Evolutionary conservation across 2,797 vertebrate species (phyloP), one percentile per base, ranked within the genome.

Genomic region (Sebastes steindachneri): DNA sequence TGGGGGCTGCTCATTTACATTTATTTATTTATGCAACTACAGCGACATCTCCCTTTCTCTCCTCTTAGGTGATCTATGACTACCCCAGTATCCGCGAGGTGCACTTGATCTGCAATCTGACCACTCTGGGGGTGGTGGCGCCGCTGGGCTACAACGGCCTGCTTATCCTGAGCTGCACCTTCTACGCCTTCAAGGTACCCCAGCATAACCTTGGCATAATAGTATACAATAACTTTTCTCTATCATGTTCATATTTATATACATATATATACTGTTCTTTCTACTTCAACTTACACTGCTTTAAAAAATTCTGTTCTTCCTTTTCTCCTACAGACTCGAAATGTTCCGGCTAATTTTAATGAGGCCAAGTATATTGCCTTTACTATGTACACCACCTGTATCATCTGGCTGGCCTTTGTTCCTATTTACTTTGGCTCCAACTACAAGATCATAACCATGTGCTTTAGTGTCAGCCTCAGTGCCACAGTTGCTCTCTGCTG

Each of bases 381-480:
- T 82, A 99, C 99, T 60, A 99, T 99, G 99, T 99, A 99, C 59
- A 99, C 99, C 88, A 99, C 99, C 80, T 99, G 99, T 85, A 99
- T 99, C 87, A 99, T 99, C 88, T 99, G 99, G 99, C 94, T 99
- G 92, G 99, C 99, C 84, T 99, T 99, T 64, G 98, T 99, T 89
- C 99, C 99, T n/a, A 99, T 99, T 93, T 99, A 99, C 95, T 99
- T 99, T 72, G 99, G 99, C 87, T 99, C 98, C 93, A 99, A 99
- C 95, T 99, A 99, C 96, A 99, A 99, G 96, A 99, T 99, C 91
- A 99, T 99, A 95, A 99, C 99, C 77, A 99, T 99, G 98, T 99
- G 98, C 91, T 99, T 99, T 92, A 99, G 98, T 0, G 99, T 99
- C 79, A 99, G 98, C 86, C 96, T 99, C 87, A 99, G 98, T 21